These are phyloP conservation scores for Geodia barretti DNA, from an alignment of 37 sponge, comb jelly and placozoan genomes.

Conservation along the genomic window DNA sequence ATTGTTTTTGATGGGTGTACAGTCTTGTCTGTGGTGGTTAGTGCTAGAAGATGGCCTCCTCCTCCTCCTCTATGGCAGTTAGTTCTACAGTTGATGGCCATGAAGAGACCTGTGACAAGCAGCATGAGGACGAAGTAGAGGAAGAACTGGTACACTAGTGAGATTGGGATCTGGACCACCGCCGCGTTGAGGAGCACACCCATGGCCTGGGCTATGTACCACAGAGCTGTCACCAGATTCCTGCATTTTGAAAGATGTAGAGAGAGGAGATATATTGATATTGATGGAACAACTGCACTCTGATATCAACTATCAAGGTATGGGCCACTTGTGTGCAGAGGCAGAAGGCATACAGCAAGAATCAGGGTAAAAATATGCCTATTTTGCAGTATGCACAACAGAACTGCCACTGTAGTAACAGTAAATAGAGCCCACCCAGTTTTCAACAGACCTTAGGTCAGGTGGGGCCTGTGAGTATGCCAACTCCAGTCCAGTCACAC, in stretches of 20 bases:
- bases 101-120: slow-evolving; percentile 31
- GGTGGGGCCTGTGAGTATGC: slow-evolving; percentile 81
- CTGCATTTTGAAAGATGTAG: slow-evolving; percentile 22
- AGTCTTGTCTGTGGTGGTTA: too few relatives aligned
- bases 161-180: slow-evolving; percentile 58
- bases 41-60: too few relatives aligned
- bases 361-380: too few relatives aligned
- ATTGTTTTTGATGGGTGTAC: too few relatives aligned
- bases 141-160: slow-evolving; percentile 43
- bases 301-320: background rate
- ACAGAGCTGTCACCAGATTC: slow-evolving; percentile 65
- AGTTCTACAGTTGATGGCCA: slow-evolving; percentile 32
- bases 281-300: background rate
- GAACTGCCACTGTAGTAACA: too few relatives aligned
- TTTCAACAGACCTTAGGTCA: slow-evolving; percentile 41
- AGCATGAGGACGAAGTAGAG: slow-evolving; percentile 56
- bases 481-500: slow-evolving; percentile 80
- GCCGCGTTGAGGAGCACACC: slow-evolving; percentile 67
- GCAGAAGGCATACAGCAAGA: too few relatives aligned
- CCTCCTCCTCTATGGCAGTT: too few relatives aligned
- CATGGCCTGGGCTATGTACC: slow-evolving; percentile 66
- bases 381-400: too few relatives aligned
- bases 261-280: background rate
- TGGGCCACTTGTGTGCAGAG: background rate
- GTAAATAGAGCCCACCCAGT: too few relatives aligned